Conservation (phyloP, 2,888 invertebrate genomes). For the Drosophila meridionalis region DNA sequence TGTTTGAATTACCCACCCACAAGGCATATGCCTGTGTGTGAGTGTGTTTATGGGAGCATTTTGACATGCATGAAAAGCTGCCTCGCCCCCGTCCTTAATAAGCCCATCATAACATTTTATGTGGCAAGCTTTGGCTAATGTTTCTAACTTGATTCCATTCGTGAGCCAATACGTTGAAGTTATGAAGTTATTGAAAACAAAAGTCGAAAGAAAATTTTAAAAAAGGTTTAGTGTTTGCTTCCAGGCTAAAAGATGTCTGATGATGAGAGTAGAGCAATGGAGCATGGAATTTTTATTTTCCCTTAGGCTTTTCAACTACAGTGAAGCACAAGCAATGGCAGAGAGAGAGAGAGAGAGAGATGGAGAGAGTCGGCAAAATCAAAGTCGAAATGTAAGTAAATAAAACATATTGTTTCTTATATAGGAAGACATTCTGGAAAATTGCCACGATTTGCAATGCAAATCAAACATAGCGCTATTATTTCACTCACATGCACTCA, state of each 20-base stretch:
- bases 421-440: conserved; percentile 78
- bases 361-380: conserved; percentile 42
- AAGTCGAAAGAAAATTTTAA: neutral
- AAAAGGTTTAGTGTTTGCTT: neutral
- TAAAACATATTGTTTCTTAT: conserved; percentile 80
- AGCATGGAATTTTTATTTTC: conserved; percentile 7
- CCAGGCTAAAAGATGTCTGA: too few species aligned
- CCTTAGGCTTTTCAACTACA: neutral
- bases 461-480: conserved; percentile 79
- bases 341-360: conserved; percentile 4
- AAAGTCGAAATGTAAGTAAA: conserved; percentile 79
- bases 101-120: conserved; percentile 53
- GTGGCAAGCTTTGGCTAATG: conserved; percentile 24
- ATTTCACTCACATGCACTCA: conserved; percentile 43
- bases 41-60: conserved; percentile 3
- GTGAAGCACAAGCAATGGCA: conserved; percentile 27
- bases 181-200: neutral
- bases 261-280: too few species aligned
- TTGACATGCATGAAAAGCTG: conserved; percentile 1
- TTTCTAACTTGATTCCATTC: conserved; percentile 36
- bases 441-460: conserved; percentile 79
- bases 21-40: neutral
- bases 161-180: neutral
- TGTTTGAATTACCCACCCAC: conserved; percentile 40
- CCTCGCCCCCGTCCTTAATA: neutral